Evolutionary conservation across 2,888 invertebrate species (phyloP), one percentile per base, ranked within the genome.

Genomic region (Campoplex nolae): DNA sequence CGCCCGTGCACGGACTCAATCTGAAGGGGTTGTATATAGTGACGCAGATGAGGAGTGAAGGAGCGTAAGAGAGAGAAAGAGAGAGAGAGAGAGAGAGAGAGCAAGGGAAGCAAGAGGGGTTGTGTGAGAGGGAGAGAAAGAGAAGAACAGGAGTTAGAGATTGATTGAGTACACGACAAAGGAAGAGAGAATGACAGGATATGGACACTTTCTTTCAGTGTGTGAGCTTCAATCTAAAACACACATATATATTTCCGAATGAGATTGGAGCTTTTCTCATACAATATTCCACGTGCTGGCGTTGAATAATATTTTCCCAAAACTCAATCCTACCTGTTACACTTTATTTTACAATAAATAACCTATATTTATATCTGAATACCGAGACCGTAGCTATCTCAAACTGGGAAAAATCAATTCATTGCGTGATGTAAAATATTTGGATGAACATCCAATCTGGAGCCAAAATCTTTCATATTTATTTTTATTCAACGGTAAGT

Each of bases 181-280:
- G 71, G 51, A 23, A 38, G 38, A 78, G 75, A 85, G 88, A 67
- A 67, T 65, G 71, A 75, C 54, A 56, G 83, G 56, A 54, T 75
- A 88, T 87, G 90, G 45, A 88, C 88, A 90, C 90, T 90, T 90
- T 89, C 89, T 23, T 67, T 45, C 82, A 13, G 38, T 75, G 65
- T 75, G 56, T 32, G 67, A 74, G 67, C 68, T 82, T 48, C 45
- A 68, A 82, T 82, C 82, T 82, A 32, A 35, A 82, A 56, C 58
- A 62, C 48, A 51, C 62, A 32, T 18, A 54, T 28, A 18, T 28
- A 7, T 16, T 42, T 18, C 18, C 70, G 23, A 23, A 38, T 11
- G 80, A 62, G 71, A 80, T 80, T 80, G 48, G 62, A 80, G 71
- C 71, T 62, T 71, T 80, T 62, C 9, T 45, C 18, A 42, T 73